phyloP scores from a whole-genome alignment of 2,797 vertebrate genomes.

The Onychomys torridus region DNA sequence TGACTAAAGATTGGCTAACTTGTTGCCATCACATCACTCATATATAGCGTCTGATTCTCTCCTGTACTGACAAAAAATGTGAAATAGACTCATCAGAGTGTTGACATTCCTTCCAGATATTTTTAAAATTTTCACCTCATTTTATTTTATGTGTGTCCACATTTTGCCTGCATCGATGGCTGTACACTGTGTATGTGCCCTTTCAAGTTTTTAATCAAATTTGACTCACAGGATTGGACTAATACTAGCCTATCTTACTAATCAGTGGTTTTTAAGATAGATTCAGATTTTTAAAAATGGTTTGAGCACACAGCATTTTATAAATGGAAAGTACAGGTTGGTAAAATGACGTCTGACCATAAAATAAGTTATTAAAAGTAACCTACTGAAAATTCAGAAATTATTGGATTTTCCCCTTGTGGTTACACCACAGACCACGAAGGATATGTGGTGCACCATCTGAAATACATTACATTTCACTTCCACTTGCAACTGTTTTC shows the following conservation, averaged over 20 bases:
- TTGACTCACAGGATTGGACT: background rate
- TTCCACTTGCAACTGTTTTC: constrained; percentile 54
- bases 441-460: constrained; percentile 76
- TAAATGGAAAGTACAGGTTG: constrained; percentile 54
- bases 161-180: background rate
- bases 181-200: background rate
- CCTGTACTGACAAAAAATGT: background rate
- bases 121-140: background rate
- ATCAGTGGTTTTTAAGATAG: background rate
- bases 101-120: constrained; percentile 12
- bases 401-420: constrained; percentile 71
- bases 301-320: constrained; percentile 50
- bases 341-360: constrained; percentile 61
- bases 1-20: constrained; percentile 48
- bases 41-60: background rate
- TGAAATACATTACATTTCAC: constrained; percentile 65
- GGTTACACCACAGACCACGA: constrained; percentile 78
- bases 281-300: background rate
- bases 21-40: background rate
- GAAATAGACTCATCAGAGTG: constrained; percentile 23
- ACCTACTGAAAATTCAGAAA: constrained; percentile 66
- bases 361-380: constrained; percentile 68
- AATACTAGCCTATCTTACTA: background rate
- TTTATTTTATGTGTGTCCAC: background rate
- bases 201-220: background rate